Percentiles rank a stretch among this genome's conserved stretches.
These are phyloP conservation scores for Mico argentatus DNA, from an alignment of 2,797 vertebrate species.

Conservation along the genomic window DNA sequence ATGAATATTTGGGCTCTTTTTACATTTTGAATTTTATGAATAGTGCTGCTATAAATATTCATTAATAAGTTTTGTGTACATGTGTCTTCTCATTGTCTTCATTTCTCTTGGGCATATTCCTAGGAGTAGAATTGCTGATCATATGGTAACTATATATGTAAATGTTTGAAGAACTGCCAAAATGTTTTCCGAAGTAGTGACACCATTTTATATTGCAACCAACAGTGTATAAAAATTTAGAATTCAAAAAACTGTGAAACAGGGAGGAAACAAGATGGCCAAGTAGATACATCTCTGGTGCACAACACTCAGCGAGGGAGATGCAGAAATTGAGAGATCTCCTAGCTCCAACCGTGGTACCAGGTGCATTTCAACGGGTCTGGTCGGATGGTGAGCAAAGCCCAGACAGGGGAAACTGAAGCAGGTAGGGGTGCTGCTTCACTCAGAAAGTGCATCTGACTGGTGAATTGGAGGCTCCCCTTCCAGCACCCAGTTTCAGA, in stretches of 20 bases:
- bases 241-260: neutral
- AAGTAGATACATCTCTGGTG: too few species aligned
- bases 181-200: neutral
- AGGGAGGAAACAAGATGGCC: too few species aligned
- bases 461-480: too few species aligned
- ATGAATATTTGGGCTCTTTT: neutral
- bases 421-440: too few species aligned
- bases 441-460: too few species aligned
- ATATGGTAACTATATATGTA: neutral
- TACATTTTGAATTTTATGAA: constrained; percentile 7
- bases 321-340: too few species aligned
- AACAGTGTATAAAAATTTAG: neutral
- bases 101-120: neutral
- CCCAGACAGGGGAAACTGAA: too few species aligned
- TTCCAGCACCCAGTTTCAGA: too few species aligned
- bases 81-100: neutral
- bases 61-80: neutral
- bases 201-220: neutral
- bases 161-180: neutral
- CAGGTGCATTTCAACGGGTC: too few species aligned
- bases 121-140: neutral
- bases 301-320: too few species aligned
- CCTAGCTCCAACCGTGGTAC: too few species aligned
- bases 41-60: neutral
- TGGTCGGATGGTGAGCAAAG: too few species aligned